Percentiles rank a stretch among this genome's conserved stretches.
Conservation (phyloP, 2,797 vertebrate genomes). For the Fundulus diaphanus region DNA sequence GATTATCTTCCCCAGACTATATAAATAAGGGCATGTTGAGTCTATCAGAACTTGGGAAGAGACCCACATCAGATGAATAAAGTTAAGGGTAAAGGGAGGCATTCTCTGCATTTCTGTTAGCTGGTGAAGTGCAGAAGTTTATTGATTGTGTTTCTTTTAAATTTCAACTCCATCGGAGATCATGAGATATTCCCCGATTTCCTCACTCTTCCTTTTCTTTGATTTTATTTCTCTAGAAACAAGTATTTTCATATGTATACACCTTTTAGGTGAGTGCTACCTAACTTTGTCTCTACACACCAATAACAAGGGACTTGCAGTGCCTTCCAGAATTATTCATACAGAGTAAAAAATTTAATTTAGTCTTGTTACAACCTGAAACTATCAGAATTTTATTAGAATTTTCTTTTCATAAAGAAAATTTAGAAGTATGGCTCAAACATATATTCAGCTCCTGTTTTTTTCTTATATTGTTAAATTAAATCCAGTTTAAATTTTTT, state of each 20-base stretch:
- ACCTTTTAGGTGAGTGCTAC: not conserved
- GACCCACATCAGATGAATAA: constrained; percentile 30
- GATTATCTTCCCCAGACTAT: constrained; percentile 38
- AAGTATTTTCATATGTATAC: not conserved
- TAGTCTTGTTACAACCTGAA: not conserved
- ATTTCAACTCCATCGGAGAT: not conserved
- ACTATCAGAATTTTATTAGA: not conserved
- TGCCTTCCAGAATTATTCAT: not conserved
- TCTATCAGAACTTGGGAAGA: constrained; percentile 57
- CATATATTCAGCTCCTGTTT: too few relatives aligned
- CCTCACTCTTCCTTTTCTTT: too few relatives aligned
- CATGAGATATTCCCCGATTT: not conserved
- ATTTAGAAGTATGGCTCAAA: not conserved
- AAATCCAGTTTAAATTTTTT: not conserved
- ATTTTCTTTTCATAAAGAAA: not conserved
- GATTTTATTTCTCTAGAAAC: not conserved
- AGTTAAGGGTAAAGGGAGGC: constrained; percentile 42
- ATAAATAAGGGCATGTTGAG: constrained; percentile 81
- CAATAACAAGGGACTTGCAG: not conserved
- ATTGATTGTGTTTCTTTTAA: not conserved
- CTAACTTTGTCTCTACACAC: not conserved
- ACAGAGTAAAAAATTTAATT: not conserved
- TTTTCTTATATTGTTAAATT: too few relatives aligned
- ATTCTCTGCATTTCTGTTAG: constrained; percentile 59
- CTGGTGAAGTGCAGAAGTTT: constrained; percentile 54